phyloP scores from a whole-genome alignment of 92 coral and sea anemone species.

The Muricea muricata region DNA sequence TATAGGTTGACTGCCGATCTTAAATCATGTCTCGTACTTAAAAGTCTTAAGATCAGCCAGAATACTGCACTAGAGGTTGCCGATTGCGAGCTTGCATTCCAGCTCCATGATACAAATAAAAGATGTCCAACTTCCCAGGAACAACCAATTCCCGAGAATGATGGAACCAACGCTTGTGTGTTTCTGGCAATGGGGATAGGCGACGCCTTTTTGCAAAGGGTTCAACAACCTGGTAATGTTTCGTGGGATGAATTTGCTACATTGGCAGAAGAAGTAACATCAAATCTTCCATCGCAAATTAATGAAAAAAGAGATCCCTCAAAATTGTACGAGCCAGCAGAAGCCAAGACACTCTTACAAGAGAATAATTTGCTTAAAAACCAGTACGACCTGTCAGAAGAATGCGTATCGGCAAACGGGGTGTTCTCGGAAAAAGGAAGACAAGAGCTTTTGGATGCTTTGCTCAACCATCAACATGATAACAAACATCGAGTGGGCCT shows the following conservation, averaged over 20 bases:
- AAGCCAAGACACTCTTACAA: slow-evolving; percentile 30
- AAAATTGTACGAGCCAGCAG: slow-evolving; percentile 33
- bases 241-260: slow-evolving; percentile 25
- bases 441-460: neutral
- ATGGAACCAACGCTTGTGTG: slow-evolving; percentile 48
- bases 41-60: neutral
- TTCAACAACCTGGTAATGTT: neutral
- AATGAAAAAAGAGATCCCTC: slow-evolving; percentile 28
- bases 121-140: neutral
- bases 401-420: slow-evolving; percentile 5
- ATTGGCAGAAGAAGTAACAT: slow-evolving; percentile 44
- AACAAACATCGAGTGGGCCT: neutral
- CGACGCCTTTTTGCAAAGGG: neutral
- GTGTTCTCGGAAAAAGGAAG: neutral
- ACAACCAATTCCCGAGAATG: slow-evolving; percentile 8
- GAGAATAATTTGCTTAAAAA: neutral
- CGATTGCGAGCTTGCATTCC: neutral
- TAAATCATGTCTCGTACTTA: neutral
- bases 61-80: neutral
- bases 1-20: neutral
- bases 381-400: neutral
- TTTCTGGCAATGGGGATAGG: slow-evolving; percentile 38
- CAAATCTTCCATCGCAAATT: slow-evolving; percentile 15
- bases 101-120: neutral
- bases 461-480: neutral